Percentiles rank a stretch among this genome's conserved stretches.
Evolutionary conservation across 2,888 invertebrate genomes (phyloP).

Genomic region (Julus scandinavius): DNA sequence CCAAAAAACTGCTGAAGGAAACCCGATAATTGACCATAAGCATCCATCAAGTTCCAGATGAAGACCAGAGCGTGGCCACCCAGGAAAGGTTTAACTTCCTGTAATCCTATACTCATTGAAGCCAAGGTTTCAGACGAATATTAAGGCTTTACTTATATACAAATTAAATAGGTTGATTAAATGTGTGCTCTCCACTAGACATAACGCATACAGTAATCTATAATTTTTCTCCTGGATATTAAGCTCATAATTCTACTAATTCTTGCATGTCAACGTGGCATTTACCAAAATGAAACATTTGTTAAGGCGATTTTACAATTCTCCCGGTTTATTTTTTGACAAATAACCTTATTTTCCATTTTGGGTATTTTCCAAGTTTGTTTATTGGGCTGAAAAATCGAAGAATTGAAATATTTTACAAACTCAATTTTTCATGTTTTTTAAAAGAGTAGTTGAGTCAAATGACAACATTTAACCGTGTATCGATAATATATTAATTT

Average conservation of each 20-base stretch:
- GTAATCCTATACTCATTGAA: background rate
- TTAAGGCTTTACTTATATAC: background rate
- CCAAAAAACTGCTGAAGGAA: constrained; percentile 39
- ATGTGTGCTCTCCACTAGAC: background rate
- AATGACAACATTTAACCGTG: too few relatives aligned
- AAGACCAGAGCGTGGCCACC: background rate
- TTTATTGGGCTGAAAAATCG: too few relatives aligned
- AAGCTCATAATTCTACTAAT: too few relatives aligned
- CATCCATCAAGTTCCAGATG: constrained; percentile 6
- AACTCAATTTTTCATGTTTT: too few relatives aligned
- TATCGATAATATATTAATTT: too few relatives aligned
- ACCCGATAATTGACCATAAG: constrained; percentile 35
- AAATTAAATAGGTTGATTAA: constrained; percentile 8
- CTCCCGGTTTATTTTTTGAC: too few relatives aligned
- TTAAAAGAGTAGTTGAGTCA: too few relatives aligned
- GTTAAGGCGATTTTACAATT: too few relatives aligned
- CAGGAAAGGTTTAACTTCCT: background rate
- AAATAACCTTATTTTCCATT: too few relatives aligned
- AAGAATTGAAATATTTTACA: too few relatives aligned
- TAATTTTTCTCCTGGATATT: background rate
- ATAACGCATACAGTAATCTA: background rate
- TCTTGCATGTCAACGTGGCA: background rate
- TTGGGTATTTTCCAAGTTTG: too few relatives aligned
- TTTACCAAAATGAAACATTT: background rate
- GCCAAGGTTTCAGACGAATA: background rate